A percentile compares a stretch with the other conserved stretches of the same genome.
These are phyloP conservation scores for Coccyzus lansbergi DNA, from an alignment of 2,797 vertebrate species.

Conservation along the genomic window DNA sequence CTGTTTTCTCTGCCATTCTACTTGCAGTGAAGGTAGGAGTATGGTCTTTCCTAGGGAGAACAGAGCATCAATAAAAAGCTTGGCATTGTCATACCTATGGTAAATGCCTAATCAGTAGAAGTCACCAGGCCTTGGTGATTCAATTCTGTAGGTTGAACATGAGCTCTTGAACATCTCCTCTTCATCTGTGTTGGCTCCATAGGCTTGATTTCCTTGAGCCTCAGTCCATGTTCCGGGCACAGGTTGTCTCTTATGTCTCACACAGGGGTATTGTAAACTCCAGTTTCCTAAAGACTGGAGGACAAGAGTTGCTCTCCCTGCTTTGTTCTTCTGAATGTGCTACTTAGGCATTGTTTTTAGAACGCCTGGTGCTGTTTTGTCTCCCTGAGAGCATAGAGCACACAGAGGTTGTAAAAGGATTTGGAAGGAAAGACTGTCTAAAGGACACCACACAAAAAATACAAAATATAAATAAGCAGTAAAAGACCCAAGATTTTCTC, in stretches of 20 bases:
- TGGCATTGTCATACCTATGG: background rate
- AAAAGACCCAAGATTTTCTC: background rate
- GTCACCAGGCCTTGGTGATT: background rate
- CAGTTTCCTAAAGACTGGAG: background rate
- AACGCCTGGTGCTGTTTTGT: background rate
- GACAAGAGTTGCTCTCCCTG: background rate
- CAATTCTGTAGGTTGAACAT: background rate
- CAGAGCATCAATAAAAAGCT: rapidly evolving
- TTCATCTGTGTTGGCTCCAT: background rate
- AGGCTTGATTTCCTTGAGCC: background rate
- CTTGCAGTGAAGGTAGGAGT: background rate
- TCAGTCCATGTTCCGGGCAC: background rate
- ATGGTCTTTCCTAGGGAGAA: background rate
- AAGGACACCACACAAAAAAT: background rate
- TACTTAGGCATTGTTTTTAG: background rate
- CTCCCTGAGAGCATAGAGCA: background rate
- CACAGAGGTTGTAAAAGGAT: background rate
- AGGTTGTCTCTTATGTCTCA: background rate
- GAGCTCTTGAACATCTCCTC: background rate
- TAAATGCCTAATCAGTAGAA: background rate
- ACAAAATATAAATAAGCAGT: background rate
- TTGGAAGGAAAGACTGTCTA: background rate
- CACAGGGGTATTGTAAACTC: background rate
- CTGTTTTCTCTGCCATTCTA: rapidly evolving
- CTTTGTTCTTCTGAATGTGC: background rate